Percentiles rank a stretch among this genome's conserved stretches.
phyloP scores from a whole-genome alignment of 2,113 vertebrate genomes.

The Tinamus guttatus region DNA sequence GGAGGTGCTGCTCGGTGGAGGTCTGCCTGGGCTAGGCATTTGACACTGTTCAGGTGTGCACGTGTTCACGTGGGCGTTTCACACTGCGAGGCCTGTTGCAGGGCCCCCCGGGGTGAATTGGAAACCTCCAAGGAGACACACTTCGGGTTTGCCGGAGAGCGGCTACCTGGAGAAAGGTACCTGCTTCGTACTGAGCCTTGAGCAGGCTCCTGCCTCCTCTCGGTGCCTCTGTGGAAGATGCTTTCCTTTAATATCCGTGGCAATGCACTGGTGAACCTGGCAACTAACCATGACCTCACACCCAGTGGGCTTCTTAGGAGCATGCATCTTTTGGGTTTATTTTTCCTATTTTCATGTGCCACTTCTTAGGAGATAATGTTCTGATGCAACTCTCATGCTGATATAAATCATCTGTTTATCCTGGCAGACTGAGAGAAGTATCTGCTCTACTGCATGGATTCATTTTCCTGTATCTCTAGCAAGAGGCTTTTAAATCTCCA shows the following conservation, averaged over 20 bases:
- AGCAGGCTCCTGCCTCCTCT: neutral
- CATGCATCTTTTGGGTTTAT: neutral
- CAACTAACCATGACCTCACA: neutral
- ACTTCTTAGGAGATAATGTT: neutral
- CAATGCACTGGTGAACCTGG: neutral
- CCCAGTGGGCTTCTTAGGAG: neutral
- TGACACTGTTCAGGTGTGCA: fast-evolving
- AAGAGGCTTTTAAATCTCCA: neutral
- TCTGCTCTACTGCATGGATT: neutral
- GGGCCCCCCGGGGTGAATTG: too few species aligned
- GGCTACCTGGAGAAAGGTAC: too few species aligned
- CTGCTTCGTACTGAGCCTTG: fast-evolving
- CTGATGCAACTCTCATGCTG: fast-evolving
- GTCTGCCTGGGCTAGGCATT: fast-evolving
- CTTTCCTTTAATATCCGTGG: neutral
- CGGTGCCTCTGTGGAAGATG: neutral
- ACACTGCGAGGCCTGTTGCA: too few species aligned
- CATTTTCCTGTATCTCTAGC: neutral
- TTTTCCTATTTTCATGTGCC: fast-evolving
- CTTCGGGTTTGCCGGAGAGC: too few species aligned
- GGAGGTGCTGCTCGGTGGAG: fast-evolving
- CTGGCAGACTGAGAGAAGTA: neutral
- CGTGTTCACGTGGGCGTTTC: too few species aligned
- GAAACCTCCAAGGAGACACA: too few species aligned
- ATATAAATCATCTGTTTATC: neutral